Evolutionary conservation across 2,797 vertebrate genomes (phyloP).

Genomic region (Oreochromis mossambicus): DNA sequence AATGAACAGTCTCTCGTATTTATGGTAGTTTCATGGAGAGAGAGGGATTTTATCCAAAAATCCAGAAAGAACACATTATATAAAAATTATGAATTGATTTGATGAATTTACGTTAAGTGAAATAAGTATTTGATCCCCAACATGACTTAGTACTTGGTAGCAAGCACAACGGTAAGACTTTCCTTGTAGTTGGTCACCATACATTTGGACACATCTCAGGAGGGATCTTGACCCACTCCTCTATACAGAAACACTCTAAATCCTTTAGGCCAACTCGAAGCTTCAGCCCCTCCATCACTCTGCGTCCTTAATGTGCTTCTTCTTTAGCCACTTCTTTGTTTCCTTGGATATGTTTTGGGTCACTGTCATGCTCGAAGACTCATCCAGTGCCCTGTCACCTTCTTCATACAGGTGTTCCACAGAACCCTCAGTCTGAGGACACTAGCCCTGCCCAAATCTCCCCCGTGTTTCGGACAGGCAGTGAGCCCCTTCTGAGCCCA

Average conservation of each 20-base stretch:
- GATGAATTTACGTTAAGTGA: neutral
- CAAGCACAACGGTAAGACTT: neutral
- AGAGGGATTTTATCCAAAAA: neutral
- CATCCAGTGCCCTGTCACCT: neutral
- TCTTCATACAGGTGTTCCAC: constrained; percentile 54
- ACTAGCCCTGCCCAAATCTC: constrained; percentile 63
- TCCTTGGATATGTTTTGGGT: neutral
- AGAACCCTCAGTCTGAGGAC: constrained; percentile 22
- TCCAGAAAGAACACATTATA: neutral
- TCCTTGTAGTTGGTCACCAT: neutral
- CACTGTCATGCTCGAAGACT: neutral
- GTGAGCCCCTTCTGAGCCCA: constrained; percentile 81
- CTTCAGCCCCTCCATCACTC: neutral
- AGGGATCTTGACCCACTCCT: neutral
- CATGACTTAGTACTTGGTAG: neutral
- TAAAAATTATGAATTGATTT: neutral
- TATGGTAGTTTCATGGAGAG: neutral
- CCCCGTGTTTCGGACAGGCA: constrained; percentile 82
- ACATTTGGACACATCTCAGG: neutral
- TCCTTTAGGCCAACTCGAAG: neutral
- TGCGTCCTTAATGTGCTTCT: neutral
- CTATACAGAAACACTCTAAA: neutral
- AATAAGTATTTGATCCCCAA: neutral
- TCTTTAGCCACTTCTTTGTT: neutral
- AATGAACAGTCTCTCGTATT: neutral